Conservation (phyloP, 53 echinoderm and acorn worm species). For the Holothuria leucospilota region DNA sequence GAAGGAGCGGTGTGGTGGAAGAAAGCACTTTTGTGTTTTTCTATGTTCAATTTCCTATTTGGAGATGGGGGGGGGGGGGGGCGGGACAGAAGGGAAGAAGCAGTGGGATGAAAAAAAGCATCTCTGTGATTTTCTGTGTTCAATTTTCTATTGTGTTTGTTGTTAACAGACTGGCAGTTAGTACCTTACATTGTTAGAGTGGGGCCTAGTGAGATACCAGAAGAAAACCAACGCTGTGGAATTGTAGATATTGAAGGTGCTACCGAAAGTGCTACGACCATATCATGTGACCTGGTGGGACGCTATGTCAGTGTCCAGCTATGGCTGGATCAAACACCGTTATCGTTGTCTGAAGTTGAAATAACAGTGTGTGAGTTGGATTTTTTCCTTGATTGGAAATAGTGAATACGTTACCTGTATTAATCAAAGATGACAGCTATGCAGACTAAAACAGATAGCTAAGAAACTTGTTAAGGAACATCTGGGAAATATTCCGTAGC, state of each 20-base stretch:
- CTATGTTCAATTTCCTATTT: no score
- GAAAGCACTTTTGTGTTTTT: no score
- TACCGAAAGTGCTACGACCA: background rate
- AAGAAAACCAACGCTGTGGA: conserved; percentile 65
- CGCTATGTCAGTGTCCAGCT: conserved; percentile 63
- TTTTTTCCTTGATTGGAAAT: background rate
- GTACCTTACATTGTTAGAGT: conserved; percentile 63
- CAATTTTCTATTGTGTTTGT: background rate
- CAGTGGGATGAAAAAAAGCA: no score
- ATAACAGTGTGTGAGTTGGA: conserved; percentile 59
- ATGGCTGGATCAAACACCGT: conserved; percentile 27
- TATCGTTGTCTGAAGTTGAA: conserved; percentile 74
- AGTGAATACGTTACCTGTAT: no score
- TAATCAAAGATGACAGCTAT: no score
- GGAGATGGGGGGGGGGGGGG: no score
- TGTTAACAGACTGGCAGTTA: conserved; percentile 43
- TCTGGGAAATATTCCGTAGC: no score
- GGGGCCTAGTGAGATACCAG: conserved; percentile 52
- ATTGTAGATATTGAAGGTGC: conserved; percentile 26
- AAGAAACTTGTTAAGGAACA: no score
- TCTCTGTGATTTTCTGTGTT: background rate
- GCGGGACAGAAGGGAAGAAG: no score
- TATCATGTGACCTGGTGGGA: conserved; percentile 53
- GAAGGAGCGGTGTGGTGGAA: no score
- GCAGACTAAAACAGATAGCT: no score